phyloP scores from a whole-genome alignment of 2,888 invertebrate genomes.

The Cheiracanthium punctorium region DNA sequence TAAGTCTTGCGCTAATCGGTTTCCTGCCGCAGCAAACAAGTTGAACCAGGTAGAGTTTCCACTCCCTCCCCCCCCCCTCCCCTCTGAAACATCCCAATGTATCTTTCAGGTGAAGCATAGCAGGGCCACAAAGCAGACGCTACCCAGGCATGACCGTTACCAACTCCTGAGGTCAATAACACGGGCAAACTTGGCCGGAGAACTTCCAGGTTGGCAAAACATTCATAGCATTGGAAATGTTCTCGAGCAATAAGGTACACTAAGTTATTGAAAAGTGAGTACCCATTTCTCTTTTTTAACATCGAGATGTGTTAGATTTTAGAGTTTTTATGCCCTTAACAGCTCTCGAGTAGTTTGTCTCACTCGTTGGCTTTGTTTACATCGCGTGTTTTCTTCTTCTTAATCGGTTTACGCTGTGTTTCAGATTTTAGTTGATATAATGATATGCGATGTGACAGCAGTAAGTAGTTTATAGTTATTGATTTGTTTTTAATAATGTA shows the following conservation, averaged over 20 bases:
- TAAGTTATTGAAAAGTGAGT: conserved; percentile 39
- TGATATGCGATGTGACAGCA: no score
- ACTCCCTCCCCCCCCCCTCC: no score
- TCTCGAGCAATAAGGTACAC: neutral
- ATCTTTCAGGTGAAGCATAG: conserved; percentile 1
- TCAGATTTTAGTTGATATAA: no score
- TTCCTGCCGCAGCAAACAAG: neutral
- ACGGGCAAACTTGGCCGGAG: conserved; percentile 36
- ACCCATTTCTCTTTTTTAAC: neutral
- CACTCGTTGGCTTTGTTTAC: no score
- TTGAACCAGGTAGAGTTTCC: neutral
- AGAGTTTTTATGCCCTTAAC: no score
- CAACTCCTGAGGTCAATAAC: conserved; percentile 59
- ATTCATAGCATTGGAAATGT: conserved; percentile 23
- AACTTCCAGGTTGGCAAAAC: conserved; percentile 19
- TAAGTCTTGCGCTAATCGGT: neutral
- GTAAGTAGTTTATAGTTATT: no score
- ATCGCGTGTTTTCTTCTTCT: neutral
- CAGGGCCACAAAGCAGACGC: conserved; percentile 2
- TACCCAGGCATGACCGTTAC: conserved; percentile 57
- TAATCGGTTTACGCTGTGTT: no score
- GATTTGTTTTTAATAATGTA: no score
- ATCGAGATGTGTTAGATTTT: no score
- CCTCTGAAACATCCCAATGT: neutral
- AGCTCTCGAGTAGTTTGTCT: no score